Base-by-base conservation (phyloP, 2,113 vertebrate genomes). In the Tympanuchus pallidicinctus region DNA sequence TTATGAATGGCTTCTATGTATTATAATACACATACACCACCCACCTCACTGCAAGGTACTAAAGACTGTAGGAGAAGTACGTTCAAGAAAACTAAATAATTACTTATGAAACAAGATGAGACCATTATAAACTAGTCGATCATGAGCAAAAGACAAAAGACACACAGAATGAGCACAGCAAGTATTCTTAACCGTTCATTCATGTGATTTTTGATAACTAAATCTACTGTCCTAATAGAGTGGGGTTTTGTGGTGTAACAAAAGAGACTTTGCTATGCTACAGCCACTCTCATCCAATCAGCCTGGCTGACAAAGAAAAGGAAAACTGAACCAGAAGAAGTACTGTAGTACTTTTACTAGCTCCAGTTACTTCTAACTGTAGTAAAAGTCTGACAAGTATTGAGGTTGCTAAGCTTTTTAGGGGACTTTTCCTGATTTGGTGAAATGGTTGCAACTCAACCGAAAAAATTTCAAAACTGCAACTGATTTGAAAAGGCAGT, bases 361-460 rank as follows among this genome's bases (percentile, higher is more conserved):
- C 43, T 94, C 20, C 20, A 94, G 70, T 90, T 93, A 79, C 67
- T 92, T 92, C 82, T 42, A 18, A 0, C 91, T 93, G 80, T 76
- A 86, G 27, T 75, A 92, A 82, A 74, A 47, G 60, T 47, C 95
- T 94, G 34, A 79, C 72, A 84, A 93, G 72, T 70, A 94, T 54
- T 94, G 84, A 95, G 82, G 47, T 67, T 89, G 70, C 67, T 88
- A 65, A 95, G 73, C 89, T 85, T 96, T 96, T 96, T 74, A 60
- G 50, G 79, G 64, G 78, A 86, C 75, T 95, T 94, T 32, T 92
- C 47, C 64, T 80, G 93, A 95, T 92, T 96, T 96, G 78, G 88
- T 94, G 96, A 95, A 95, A 94, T 78, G 84, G 90, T 20, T 94
- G 52, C 92, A 97, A 91, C 60, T 96, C 92, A 97, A 96, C 79